Evolutionary conservation across 2,113 vertebrate species (phyloP).

Genomic region (Ibidorhyncha struthersii): DNA sequence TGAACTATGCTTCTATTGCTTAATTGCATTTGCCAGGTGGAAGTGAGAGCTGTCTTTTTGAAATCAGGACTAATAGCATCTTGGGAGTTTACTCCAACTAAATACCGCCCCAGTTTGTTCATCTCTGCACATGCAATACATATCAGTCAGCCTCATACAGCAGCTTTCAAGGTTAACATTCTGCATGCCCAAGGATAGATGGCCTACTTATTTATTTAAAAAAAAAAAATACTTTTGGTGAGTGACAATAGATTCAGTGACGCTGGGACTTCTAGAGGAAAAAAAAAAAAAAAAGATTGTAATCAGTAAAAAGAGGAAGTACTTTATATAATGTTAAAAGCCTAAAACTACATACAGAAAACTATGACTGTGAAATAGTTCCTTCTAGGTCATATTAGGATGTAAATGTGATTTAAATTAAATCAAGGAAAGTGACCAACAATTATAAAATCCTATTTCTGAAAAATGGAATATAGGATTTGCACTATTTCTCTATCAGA

Average conservation of each 20-base stretch:
- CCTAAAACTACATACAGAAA: background rate
- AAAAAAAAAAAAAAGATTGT: background rate
- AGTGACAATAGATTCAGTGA: background rate
- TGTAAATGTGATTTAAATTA: conserved; percentile 64
- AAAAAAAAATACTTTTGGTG: background rate
- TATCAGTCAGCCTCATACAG: background rate
- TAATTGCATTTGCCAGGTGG: conserved; percentile 23
- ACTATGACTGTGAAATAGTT: background rate
- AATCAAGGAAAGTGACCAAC: conserved; percentile 56
- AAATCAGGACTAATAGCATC: conserved; percentile 7
- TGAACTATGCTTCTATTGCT: background rate
- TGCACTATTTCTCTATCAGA: conserved; percentile 18
- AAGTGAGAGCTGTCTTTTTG: conserved; percentile 1
- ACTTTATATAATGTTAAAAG: background rate
- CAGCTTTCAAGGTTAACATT: conserved; percentile 23
- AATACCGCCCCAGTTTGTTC: background rate
- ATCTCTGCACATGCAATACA: background rate
- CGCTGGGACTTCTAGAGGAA: background rate
- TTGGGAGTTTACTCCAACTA: background rate
- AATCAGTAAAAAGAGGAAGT: background rate
- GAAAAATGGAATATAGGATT: conserved; percentile 48
- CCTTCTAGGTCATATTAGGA: conserved; percentile 19
- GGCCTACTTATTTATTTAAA: background rate
- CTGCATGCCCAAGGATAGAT: background rate
- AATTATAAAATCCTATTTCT: conserved; percentile 55